A percentile compares a stretch with the other conserved stretches of the same genome.
These are phyloP conservation scores for Typhlichthys eigenmanni DNA, from an alignment of 2,797 vertebrate species.

Conservation along the genomic window DNA sequence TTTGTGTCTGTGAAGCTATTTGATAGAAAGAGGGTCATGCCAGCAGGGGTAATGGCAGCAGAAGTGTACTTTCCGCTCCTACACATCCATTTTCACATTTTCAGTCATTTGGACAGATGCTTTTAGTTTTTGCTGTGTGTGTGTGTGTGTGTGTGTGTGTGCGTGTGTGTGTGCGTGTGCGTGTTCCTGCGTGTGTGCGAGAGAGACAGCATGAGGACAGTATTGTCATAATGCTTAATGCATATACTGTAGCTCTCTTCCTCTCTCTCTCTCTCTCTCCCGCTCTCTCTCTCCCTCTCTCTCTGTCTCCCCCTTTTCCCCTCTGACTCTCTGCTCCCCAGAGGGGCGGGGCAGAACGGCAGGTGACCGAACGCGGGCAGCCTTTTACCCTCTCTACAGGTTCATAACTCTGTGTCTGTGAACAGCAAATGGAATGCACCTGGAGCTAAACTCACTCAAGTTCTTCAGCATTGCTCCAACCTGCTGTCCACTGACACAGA, in stretches of 20 bases:
- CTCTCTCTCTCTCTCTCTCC: neutral
- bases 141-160: neutral
- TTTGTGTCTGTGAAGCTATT: conserved; percentile 59
- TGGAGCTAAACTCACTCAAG: conserved; percentile 15
- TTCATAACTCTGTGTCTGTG: conserved; percentile 47
- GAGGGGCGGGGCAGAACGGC: neutral
- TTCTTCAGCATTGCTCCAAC: neutral
- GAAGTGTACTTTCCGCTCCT: conserved; percentile 52
- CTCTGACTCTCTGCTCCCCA: conserved; percentile 18
- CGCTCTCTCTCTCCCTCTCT: conserved; percentile 1
- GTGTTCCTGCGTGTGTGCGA: neutral
- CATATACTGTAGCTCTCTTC: conserved; percentile 21
- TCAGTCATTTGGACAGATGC: conserved; percentile 43
- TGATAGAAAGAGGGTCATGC: conserved; percentile 62
- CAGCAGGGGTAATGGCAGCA: conserved; percentile 52
- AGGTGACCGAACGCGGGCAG: conserved; percentile 30
- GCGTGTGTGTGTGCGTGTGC: neutral
- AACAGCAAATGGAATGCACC: conserved; percentile 7
- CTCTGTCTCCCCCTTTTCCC: neutral
- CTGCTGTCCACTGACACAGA: neutral
- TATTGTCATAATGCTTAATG: conserved; percentile 14
- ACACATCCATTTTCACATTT: conserved; percentile 47
- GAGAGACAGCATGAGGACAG: no score
- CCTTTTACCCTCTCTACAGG: conserved; percentile 29
- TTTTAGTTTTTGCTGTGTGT: conserved; percentile 37